These are phyloP conservation scores for Patagioenas fasciata DNA, from an alignment of 2,113 vertebrate genomes.

Conservation along the genomic window DNA sequence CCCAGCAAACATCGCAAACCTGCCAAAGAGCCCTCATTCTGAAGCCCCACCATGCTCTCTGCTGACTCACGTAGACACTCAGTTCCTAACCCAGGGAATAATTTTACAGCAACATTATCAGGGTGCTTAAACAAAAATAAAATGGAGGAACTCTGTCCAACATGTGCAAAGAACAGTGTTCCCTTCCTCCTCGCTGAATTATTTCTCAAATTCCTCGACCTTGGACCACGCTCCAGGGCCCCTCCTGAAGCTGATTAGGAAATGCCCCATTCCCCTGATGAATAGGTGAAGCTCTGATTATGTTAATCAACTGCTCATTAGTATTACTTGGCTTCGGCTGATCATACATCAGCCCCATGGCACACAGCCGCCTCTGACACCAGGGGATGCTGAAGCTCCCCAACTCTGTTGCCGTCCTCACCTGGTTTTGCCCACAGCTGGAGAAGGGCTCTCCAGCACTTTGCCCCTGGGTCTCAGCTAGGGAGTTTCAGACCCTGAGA, in stretches of 20 bases:
- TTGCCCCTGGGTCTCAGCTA: not conserved
- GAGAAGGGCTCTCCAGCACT: not conserved
- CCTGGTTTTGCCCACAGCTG: not conserved
- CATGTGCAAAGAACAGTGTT: not conserved
- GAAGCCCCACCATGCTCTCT: not conserved
- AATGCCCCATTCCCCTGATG: not conserved
- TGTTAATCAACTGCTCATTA: constrained; percentile 55
- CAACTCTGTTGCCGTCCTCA: not conserved
- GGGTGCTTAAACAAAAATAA: not conserved
- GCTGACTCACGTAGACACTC: not conserved
- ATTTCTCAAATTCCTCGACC: not conserved
- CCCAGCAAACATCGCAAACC: not conserved
- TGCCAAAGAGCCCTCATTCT: not conserved
- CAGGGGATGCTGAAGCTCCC: not conserved
- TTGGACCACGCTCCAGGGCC: not conserved
- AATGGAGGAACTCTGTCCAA: not conserved
- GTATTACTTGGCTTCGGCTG: constrained; percentile 1
- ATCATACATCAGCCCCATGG: not conserved
- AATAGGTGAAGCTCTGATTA: constrained; percentile 42
- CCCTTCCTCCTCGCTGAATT: not conserved
- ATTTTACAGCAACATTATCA: not conserved
- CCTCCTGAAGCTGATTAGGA: constrained; percentile 1
- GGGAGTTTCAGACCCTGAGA: not conserved
- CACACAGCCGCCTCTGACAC: not conserved
- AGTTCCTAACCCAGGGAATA: not conserved